Conservation (phyloP, 2,888 invertebrate genomes). For the Lasioglossum vierecki region DNA sequence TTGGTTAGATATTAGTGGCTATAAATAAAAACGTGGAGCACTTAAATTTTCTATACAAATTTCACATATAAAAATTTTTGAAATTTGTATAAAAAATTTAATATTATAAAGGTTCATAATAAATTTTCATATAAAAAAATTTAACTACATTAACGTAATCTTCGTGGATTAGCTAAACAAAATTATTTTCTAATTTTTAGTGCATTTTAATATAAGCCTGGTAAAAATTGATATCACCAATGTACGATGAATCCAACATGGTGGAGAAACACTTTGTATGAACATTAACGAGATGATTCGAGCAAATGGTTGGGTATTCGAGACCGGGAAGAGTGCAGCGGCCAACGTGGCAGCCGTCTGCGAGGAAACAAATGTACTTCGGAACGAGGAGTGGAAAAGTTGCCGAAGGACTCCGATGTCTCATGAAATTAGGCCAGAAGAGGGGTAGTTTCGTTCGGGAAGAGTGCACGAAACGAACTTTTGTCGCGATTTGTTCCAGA, state of each 20-base stretch:
- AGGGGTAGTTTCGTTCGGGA: background rate
- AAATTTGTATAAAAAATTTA: too few relatives aligned
- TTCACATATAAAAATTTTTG: too few relatives aligned
- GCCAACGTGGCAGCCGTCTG: background rate
- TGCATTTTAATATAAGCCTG: background rate
- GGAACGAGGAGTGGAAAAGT: background rate
- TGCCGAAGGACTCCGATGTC: background rate
- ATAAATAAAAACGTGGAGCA: too few relatives aligned
- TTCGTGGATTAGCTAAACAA: too few relatives aligned
- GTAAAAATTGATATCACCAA: background rate
- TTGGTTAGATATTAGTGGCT: too few relatives aligned
- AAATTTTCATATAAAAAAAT: too few relatives aligned
- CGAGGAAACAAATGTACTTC: background rate
- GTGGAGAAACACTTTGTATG: background rate
- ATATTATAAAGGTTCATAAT: too few relatives aligned
- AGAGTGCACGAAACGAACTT: background rate
- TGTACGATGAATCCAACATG: background rate
- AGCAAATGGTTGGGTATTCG: background rate
- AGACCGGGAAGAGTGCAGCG: background rate
- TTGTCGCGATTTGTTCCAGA: slow-evolving; percentile 53
- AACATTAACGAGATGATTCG: background rate
- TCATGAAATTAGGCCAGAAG: background rate
- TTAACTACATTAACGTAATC: too few relatives aligned
- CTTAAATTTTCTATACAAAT: too few relatives aligned
- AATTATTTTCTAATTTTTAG: too few relatives aligned